These are phyloP conservation scores for Thunnus maccoyii DNA, from an alignment of 2,113 vertebrate genomes.

Conservation along the genomic window DNA sequence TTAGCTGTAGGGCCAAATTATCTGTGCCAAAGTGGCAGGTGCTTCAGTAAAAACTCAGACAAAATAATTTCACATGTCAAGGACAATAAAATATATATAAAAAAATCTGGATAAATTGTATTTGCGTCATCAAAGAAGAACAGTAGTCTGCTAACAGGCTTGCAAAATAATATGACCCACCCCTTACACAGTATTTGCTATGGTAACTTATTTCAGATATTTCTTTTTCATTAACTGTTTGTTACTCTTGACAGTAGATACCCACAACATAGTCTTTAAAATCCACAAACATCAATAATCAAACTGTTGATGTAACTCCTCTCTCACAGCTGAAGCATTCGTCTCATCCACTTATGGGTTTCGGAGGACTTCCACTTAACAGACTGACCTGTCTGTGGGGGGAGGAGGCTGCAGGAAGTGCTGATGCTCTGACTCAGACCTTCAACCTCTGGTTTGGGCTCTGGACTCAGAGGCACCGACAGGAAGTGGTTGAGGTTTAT, in stretches of 20 bases:
- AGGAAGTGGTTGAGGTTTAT: slow-evolving; percentile 93
- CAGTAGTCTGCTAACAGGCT: background rate
- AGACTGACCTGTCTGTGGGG: slow-evolving; percentile 74
- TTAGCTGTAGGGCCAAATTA: background rate
- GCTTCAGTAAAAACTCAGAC: background rate
- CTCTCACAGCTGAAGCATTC: slow-evolving; percentile 16
- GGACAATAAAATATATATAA: too few species aligned
- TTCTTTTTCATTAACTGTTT: background rate
- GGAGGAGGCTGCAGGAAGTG: slow-evolving; percentile 79
- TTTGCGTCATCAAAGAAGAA: background rate
- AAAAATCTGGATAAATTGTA: background rate
- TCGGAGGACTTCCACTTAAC: slow-evolving; percentile 1
- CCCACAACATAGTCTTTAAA: background rate
- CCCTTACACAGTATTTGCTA: background rate
- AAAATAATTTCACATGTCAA: too few species aligned
- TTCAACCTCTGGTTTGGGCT: slow-evolving; percentile 75
- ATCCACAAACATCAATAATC: background rate
- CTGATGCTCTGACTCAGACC: slow-evolving; percentile 76
- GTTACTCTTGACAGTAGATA: background rate
- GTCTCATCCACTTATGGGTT: slow-evolving; percentile 10
- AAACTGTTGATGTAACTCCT: background rate
- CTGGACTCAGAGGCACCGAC: slow-evolving; percentile 86
- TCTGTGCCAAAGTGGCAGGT: background rate
- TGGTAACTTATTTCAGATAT: background rate
- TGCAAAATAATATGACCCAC: background rate